Evolutionary conservation across 2,113 vertebrate species (phyloP).

Genomic region (Neodon shergylaensis): DNA sequence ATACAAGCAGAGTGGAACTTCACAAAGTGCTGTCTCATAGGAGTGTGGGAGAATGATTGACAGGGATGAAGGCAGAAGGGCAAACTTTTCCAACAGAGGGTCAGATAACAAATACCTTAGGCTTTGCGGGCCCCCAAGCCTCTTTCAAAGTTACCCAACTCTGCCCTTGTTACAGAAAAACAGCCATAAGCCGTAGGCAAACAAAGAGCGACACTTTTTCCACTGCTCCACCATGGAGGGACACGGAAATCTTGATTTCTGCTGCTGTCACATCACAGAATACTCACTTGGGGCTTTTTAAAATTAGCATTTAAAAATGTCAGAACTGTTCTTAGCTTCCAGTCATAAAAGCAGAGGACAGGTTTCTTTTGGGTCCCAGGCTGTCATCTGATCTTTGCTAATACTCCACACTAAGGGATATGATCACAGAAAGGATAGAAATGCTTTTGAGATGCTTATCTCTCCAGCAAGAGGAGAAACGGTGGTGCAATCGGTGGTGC

Average conservation of each 20-base stretch:
- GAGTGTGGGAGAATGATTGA: not conserved
- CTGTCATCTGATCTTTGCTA: not conserved
- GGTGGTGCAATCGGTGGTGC: not conserved
- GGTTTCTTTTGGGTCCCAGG: not conserved
- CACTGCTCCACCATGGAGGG: not conserved
- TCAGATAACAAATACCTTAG: not conserved
- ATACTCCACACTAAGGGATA: not conserved
- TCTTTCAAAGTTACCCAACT: not conserved
- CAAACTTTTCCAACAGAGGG: constrained; percentile 22
- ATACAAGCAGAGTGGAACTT: constrained; percentile 13
- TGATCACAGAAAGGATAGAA: not conserved
- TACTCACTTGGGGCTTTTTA: not conserved
- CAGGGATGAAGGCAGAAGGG: not conserved
- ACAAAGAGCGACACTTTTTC: not conserved
- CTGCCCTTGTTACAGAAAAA: not conserved
- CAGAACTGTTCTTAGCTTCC: constrained; percentile 7
- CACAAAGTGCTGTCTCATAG: not conserved
- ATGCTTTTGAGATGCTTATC: not conserved
- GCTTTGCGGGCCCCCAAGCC: not conserved
- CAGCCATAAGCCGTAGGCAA: not conserved
- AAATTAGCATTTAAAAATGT: not conserved
- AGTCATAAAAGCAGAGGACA: not conserved
- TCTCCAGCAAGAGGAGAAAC: not conserved
- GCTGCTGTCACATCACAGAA: not conserved
- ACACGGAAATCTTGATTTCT: constrained; percentile 33